Evolutionary conservation across 2,888 invertebrate species (phyloP).

Genomic region (Camptogramma bilineatum): DNA sequence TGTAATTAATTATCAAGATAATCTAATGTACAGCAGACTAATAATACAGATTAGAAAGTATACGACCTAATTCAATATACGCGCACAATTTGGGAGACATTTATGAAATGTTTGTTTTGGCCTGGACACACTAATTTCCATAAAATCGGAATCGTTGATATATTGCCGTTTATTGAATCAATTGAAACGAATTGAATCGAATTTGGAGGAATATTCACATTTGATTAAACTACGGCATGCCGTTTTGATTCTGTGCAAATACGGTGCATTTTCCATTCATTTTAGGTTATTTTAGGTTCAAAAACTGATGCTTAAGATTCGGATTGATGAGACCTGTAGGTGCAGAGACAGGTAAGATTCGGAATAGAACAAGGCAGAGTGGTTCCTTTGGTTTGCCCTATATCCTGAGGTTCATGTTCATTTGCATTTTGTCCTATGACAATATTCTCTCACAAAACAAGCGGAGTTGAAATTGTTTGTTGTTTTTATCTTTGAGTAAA

Average conservation of each 20-base stretch:
- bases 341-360: constrained; percentile 11
- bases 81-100: not conserved
- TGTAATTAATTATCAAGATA: no score
- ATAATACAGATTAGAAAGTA: not conserved
- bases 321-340: constrained; percentile 23
- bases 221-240: not conserved
- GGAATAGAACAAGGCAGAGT: constrained; percentile 1
- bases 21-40: no score
- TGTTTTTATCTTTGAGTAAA: no score
- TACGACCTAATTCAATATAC: not conserved
- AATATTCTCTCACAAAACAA: not conserved
- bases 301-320: not conserved
- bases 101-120: not conserved
- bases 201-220: not conserved
- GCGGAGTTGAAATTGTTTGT: no score
- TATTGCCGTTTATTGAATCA: not conserved
- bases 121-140: not conserved
- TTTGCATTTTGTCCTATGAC: not conserved
- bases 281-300: not conserved
- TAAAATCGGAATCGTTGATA: not conserved
- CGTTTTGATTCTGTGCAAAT: not conserved
- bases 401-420: not conserved
- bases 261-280: not conserved
- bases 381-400: not conserved
- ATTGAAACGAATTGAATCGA: not conserved